Percentiles rank a stretch among this genome's conserved stretches.
Evolutionary conservation across 2,888 invertebrate species (phyloP).

Genomic region (Apamea anceps): DNA sequence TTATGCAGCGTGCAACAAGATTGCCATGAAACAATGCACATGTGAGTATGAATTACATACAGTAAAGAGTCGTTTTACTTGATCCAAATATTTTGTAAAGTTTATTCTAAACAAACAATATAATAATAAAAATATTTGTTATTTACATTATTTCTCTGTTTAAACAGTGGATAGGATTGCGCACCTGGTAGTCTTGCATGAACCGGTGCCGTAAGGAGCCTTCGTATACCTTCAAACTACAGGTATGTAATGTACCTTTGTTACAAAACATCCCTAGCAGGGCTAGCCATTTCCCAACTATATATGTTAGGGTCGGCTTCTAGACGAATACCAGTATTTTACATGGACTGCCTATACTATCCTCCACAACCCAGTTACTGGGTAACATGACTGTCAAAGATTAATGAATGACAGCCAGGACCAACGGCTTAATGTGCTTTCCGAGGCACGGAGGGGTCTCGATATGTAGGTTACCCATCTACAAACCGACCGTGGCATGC

Average conservation of each 20-base stretch:
- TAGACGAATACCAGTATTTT: neutral
- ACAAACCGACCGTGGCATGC: neutral
- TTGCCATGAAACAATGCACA: slow-evolving; percentile 28
- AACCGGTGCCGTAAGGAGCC: neutral
- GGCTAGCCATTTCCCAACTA: neutral
- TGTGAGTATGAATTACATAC: slow-evolving; percentile 23
- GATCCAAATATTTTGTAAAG: neutral
- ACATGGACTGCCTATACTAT: neutral
- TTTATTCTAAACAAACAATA: neutral
- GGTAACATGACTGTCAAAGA: neutral
- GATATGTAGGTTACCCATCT: neutral
- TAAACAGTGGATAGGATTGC: slow-evolving; percentile 30
- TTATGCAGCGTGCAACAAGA: slow-evolving; percentile 35
- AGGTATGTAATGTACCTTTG: slow-evolving; percentile 2
- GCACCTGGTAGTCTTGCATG: neutral
- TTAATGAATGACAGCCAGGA: neutral
- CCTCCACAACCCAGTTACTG: neutral
- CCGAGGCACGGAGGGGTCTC: neutral
- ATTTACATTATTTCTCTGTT: neutral
- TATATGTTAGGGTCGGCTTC: neutral
- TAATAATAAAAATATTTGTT: neutral
- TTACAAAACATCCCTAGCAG: neutral
- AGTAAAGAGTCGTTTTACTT: neutral
- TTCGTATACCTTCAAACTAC: neutral
- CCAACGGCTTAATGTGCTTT: neutral